Percentiles rank a stretch among this genome's conserved stretches.
phyloP scores from a whole-genome alignment of 1,140 invertebrate species.

The Solenopsis fugax region DNA sequence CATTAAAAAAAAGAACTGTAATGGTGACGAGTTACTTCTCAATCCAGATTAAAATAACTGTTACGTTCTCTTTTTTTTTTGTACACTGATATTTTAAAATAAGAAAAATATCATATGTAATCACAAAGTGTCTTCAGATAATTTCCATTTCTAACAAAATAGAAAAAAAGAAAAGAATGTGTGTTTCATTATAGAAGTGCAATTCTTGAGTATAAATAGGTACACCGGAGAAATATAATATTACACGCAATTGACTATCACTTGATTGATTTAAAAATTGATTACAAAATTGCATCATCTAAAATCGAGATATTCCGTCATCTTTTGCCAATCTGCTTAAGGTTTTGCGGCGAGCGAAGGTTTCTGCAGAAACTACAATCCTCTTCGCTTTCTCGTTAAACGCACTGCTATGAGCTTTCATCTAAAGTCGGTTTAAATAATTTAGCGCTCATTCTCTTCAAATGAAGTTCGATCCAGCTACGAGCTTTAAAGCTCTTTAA shows the following conservation, averaged over 20 bases:
- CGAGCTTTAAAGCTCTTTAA: conserved; percentile 59
- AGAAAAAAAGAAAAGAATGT: neutral
- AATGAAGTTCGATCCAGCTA: conserved; percentile 48
- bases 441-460: conserved; percentile 46
- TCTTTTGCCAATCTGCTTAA: conserved; percentile 19
- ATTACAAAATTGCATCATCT: conserved; percentile 20
- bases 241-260: neutral
- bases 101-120: neutral
- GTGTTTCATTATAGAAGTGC: neutral
- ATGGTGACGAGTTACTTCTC: too few relatives aligned
- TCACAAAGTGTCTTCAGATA: neutral
- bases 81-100: neutral
- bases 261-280: neutral
- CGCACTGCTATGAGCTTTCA: conserved; percentile 19
- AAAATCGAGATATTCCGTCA: conserved; percentile 16
- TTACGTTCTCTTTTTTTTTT: neutral
- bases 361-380: conserved; percentile 51
- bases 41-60: neutral
- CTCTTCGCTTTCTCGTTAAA: conserved; percentile 51
- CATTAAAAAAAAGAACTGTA: too few relatives aligned
- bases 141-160: neutral
- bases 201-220: neutral
- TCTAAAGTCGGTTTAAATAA: conserved; percentile 60
- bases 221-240: neutral
- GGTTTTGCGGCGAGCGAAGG: conserved; percentile 16